These are phyloP conservation scores for Pungitius pungitius DNA, from an alignment of 2,113 vertebrate genomes.

Conservation along the genomic window DNA sequence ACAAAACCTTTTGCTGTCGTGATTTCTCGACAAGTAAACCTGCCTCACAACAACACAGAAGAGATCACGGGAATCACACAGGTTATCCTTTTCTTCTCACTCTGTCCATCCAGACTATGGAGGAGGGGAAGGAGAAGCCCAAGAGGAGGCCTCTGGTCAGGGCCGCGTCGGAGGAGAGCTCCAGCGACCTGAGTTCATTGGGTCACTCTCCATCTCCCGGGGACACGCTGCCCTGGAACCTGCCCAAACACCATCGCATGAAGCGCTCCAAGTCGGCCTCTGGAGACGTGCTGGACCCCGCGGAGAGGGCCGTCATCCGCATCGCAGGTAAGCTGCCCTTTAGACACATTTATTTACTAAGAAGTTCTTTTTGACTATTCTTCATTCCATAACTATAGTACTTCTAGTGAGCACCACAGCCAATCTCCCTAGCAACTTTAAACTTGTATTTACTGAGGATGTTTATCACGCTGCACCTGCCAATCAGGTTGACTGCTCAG, in stretches of 20 bases:
- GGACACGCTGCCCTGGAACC: constrained; percentile 95
- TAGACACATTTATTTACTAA: neutral
- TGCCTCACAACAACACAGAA: neutral
- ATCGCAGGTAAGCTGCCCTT: constrained; percentile 86
- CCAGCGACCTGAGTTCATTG: constrained; percentile 70
- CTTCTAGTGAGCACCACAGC: neutral
- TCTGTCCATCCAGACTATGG: constrained; percentile 72
- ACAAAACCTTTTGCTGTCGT: neutral
- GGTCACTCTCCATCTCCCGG: constrained; percentile 80
- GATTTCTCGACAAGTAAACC: neutral
- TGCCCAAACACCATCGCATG: constrained; percentile 89
- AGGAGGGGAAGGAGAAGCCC: constrained; percentile 62
- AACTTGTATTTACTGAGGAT: neutral
- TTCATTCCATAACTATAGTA: neutral
- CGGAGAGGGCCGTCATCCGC: constrained; percentile 89
- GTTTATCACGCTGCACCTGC: neutral
- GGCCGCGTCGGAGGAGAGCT: constrained; percentile 81
- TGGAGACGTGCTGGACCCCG: constrained; percentile 88
- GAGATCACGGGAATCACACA: neutral
- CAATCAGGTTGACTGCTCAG: neutral
- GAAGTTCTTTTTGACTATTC: neutral
- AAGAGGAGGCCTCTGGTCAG: constrained; percentile 74
- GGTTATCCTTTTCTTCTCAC: neutral
- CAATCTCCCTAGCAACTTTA: neutral
- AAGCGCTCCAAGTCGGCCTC: constrained; percentile 85